A percentile compares a stretch with the other conserved stretches of the same genome.
These are phyloP conservation scores for Dryadula phaetusa DNA, from an alignment of 2,888 invertebrate species.

Conservation along the genomic window DNA sequence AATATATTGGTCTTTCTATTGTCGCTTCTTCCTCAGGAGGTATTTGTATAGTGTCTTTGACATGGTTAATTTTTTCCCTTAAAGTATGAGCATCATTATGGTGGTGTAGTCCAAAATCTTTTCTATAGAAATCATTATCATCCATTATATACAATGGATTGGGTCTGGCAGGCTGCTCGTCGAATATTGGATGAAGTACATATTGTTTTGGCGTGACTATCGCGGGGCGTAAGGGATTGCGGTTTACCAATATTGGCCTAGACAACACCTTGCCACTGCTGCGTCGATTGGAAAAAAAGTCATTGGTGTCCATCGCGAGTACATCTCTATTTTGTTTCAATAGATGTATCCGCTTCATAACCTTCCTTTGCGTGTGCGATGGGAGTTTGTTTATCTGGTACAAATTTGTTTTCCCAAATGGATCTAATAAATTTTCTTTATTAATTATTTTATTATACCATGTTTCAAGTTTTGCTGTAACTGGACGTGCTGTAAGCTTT, in stretches of 20 bases:
- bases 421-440: constrained; percentile 45
- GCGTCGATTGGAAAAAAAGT: constrained; percentile 55
- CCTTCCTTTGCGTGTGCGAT: constrained; percentile 49
- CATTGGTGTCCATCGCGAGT: constrained; percentile 54
- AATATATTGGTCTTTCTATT: constrained; percentile 49
- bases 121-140: constrained; percentile 50
- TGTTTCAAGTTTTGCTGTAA: constrained; percentile 1
- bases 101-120: constrained; percentile 47
- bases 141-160: constrained; percentile 52
- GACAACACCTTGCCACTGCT: background rate
- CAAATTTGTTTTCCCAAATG: constrained; percentile 55
- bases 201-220: constrained; percentile 46
- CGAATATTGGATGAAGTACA: constrained; percentile 55
- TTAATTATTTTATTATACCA: constrained; percentile 32
- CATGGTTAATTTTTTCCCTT: constrained; percentile 53
- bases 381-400: constrained; percentile 52
- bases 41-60: constrained; percentile 41
- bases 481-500: background rate
- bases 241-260: background rate
- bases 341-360: constrained; percentile 53
- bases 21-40: constrained; percentile 33
- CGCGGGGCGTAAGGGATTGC: constrained; percentile 19
- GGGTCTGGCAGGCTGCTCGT: constrained; percentile 46
- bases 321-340: constrained; percentile 51
- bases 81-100: constrained; percentile 48